Conservation (phyloP, 2,113 vertebrate genomes). For the Oceanodroma tethys region DNA sequence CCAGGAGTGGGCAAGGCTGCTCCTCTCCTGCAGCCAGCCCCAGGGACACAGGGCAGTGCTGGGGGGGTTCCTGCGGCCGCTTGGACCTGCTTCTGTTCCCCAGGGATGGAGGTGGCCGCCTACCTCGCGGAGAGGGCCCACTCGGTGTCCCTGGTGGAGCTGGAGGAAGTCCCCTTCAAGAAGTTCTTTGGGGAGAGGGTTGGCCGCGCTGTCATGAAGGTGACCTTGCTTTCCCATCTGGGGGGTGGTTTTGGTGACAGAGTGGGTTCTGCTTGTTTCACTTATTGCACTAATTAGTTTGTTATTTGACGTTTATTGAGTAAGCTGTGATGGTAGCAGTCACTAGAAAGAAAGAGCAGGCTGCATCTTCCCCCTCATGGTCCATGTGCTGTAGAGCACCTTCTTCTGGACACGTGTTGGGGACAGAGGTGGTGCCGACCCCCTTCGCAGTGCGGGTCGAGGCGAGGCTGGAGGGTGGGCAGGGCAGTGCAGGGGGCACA, state of each 20-base stretch:
- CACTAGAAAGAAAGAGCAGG: background rate
- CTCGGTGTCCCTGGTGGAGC: constrained; percentile 92
- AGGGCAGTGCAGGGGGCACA: background rate
- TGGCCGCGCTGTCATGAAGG: constrained; percentile 94
- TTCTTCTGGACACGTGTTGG: accelerated
- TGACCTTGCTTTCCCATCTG: constrained; percentile 9
- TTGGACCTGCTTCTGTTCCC: background rate
- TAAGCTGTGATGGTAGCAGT: background rate
- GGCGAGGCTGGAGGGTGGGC: background rate
- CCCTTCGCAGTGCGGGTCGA: accelerated
- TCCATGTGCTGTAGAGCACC: background rate
- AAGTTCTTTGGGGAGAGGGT: constrained; percentile 92
- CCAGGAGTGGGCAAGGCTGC: background rate
- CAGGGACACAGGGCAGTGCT: accelerated
- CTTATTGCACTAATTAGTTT: background rate
- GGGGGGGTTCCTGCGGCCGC: accelerated
- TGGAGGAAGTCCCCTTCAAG: constrained; percentile 90
- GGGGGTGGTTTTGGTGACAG: background rate
- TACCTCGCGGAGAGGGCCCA: constrained; percentile 94
- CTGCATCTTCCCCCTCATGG: background rate
- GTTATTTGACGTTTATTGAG: background rate
- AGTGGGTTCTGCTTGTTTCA: background rate
- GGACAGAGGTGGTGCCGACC: background rate
- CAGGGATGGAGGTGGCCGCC: constrained; percentile 97
- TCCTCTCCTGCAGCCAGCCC: accelerated